Percentiles rank a stretch among this genome's conserved stretches.
These are phyloP conservation scores for Meles meles DNA, from an alignment of 2,113 vertebrate species.

Conservation along the genomic window DNA sequence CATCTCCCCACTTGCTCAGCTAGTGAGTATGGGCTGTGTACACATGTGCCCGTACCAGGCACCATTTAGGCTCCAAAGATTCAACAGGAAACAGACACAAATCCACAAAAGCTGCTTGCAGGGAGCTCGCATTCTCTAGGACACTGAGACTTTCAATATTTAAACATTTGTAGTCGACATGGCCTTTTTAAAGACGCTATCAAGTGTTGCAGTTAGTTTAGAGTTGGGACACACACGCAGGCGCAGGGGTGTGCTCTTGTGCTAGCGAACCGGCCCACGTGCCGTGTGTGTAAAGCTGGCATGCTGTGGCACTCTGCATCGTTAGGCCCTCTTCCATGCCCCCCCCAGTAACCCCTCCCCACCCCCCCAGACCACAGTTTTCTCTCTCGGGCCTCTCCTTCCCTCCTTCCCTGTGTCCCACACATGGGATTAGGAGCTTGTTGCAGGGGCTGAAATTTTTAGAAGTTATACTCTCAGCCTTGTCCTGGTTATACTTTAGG, in stretches of 20 bases:
- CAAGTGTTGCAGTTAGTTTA: not conserved
- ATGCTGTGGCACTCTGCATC: fast-evolving
- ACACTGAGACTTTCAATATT: not conserved
- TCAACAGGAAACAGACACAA: not conserved
- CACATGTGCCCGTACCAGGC: not conserved
- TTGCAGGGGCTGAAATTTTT: not conserved
- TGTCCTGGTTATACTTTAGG: not conserved
- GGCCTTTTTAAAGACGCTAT: not conserved
- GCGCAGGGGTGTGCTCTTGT: not conserved
- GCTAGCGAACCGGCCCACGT: fast-evolving
- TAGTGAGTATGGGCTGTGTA: fast-evolving
- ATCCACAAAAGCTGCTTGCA: not conserved
- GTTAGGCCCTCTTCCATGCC: not conserved
- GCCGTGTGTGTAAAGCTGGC: fast-evolving
- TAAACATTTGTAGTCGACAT: not conserved
- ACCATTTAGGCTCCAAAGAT: not conserved
- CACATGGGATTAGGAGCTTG: not conserved
- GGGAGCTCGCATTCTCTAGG: not conserved
- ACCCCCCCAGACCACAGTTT: not conserved
- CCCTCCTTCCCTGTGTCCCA: not conserved
- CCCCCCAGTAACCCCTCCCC: fast-evolving
- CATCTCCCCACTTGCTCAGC: not conserved
- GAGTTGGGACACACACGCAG: not conserved
- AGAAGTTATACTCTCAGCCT: not conserved
- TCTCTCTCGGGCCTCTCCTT: not conserved